Conservation (phyloP, 2,888 invertebrate species). For the Dastarcus helophoroides region DNA sequence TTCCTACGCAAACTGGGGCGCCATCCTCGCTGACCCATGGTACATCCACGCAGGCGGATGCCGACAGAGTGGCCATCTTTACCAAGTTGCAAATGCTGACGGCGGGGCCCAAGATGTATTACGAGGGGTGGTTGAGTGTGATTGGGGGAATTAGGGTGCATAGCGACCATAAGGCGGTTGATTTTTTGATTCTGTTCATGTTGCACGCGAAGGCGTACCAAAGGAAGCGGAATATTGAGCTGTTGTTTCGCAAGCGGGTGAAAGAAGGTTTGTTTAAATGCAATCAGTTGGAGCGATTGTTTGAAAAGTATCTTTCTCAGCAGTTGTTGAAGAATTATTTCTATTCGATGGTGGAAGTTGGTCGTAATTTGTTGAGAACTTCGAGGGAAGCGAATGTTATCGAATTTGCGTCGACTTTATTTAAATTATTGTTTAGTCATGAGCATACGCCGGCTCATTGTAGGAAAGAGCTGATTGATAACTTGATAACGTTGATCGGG, state of each 20-base stretch:
- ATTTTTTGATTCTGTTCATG: constrained; percentile 54
- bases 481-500: constrained; percentile 25
- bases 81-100: constrained; percentile 46
- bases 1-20: no score
- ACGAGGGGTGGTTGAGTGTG: constrained; percentile 47
- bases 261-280: constrained; percentile 48
- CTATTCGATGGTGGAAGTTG: constrained; percentile 43
- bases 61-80: constrained; percentile 44
- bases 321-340: constrained; percentile 43
- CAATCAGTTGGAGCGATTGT: constrained; percentile 44
- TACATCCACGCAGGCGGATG: constrained; percentile 33
- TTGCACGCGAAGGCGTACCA: constrained; percentile 49
- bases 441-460: constrained; percentile 22
- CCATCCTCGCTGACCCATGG: no score
- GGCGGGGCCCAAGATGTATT: constrained; percentile 43
- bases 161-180: constrained; percentile 52
- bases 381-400: constrained; percentile 40
- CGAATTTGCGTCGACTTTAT: constrained; percentile 48
- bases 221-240: constrained; percentile 50
- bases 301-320: constrained; percentile 41
- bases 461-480: constrained; percentile 27
- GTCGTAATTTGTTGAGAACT: constrained; percentile 43
- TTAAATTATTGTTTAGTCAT: constrained; percentile 40
- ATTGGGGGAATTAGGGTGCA: constrained; percentile 40
- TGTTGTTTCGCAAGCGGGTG: constrained; percentile 50